Conservation (phyloP, 2,113 vertebrate species). For the Aramus guarauna region DNA sequence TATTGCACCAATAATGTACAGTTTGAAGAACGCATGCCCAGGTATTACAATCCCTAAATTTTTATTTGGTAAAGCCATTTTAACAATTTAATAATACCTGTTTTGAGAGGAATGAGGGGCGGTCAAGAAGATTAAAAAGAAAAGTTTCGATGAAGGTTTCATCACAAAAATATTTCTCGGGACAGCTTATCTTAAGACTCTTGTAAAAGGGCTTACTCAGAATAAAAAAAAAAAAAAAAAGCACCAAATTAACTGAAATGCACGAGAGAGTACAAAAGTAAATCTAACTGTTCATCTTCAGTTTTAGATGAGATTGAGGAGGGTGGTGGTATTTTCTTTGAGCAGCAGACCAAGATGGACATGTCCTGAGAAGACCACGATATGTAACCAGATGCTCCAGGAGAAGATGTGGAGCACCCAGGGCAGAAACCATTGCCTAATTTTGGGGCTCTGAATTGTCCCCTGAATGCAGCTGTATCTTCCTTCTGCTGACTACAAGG, state of each 20-base stretch:
- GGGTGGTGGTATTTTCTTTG: neutral
- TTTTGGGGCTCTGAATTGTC: neutral
- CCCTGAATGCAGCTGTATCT: neutral
- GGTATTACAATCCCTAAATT: neutral
- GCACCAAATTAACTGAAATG: neutral
- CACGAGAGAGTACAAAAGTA: neutral
- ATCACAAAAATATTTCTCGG: neutral
- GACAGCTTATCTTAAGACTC: neutral
- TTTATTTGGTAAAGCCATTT: neutral
- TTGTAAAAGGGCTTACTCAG: neutral
- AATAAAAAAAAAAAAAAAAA: neutral
- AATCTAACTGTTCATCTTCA: neutral
- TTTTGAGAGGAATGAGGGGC: neutral
- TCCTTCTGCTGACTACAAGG: neutral
- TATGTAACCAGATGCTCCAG: neutral
- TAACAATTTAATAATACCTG: neutral
- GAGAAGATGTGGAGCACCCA: neutral
- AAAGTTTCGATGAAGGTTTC: neutral
- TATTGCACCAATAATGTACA: fast-evolving
- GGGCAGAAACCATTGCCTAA: neutral
- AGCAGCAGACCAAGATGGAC: neutral
- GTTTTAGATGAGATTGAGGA: neutral
- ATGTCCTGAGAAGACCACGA: neutral
- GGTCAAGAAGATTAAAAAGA: neutral
- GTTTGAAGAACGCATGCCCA: neutral